Base-by-base conservation (phyloP, 2,113 vertebrate species). In the Mus spicilegus region DNA sequence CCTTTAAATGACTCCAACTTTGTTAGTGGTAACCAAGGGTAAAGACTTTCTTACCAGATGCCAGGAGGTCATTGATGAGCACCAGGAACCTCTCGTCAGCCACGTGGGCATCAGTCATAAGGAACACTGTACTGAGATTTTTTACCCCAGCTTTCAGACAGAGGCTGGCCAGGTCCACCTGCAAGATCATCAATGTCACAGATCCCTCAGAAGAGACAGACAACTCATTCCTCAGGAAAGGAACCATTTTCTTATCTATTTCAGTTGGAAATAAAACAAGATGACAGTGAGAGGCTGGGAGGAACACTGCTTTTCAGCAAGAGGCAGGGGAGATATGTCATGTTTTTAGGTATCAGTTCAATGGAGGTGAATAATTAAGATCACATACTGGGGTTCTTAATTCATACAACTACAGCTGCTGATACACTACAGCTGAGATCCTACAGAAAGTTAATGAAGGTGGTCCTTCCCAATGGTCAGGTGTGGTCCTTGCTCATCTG, bases 41-140 rank as follows among this genome's bases (percentile, higher is more conserved):
- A 42, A 16, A 0, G 0, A 49, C 58, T 87, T 78, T 69, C 87
- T 96, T 98, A 99, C 99, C 99, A 94, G 99, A 99, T 87, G 99
- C 99, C 98, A 99, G 95, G 91, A 99, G 99, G 97, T 99, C 99
- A 73, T 99, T 99, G 96, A 99, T 98, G 97, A 99, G 98, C 97
- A 99, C 99, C 14, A 99, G 99, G 98, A 99, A 99, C 98, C 99
- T 99, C 96, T 99, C 99, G 0, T 99, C 99, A 1, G 98, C 98
- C 97, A 99, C 98, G 80, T 99, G 99, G 0, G 98, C 98, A 0
- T 99, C 99, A 0, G 99, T 99, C 99, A 99, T 99, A 13, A 99
- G 99, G 92, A 99, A 98, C 87, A 99, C 99, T 0, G 98, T 99
- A 97, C 99, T 99, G 81, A 99, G 22, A 69, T 99, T 98, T 99